Evolutionary conservation across 2,797 vertebrate genomes (phyloP).

Genomic region (Scolopax bukidnonensis): DNA sequence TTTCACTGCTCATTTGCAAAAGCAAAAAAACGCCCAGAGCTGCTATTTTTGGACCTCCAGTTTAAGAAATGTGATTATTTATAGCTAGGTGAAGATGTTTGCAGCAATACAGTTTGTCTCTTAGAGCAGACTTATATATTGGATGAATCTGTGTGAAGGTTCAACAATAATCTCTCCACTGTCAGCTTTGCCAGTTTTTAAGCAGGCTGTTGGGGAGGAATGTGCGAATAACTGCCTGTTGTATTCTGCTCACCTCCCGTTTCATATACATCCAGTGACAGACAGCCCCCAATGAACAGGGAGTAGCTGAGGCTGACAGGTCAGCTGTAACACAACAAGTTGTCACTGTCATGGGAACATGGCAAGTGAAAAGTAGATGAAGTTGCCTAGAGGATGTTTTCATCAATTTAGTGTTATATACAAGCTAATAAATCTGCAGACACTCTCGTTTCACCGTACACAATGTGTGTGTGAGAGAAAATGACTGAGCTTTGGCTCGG

Average conservation of each 20-base stretch:
- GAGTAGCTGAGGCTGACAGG: slow-evolving; percentile 69
- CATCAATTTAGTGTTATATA: slow-evolving; percentile 72
- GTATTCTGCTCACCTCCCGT: slow-evolving; percentile 45
- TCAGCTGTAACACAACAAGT: slow-evolving; percentile 72
- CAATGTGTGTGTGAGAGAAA: slow-evolving; percentile 37
- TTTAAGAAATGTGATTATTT: slow-evolving; percentile 35
- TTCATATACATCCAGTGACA: slow-evolving; percentile 53
- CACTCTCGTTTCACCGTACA: slow-evolving; percentile 7
- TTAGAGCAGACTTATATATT: neutral
- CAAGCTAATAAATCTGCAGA: slow-evolving; percentile 71
- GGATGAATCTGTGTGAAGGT: neutral
- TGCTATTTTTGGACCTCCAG: neutral
- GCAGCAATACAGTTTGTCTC: neutral
- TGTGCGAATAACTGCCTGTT: slow-evolving; percentile 18
- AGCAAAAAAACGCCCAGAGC: neutral
- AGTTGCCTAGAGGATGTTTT: slow-evolving; percentile 74
- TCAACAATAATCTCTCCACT: slow-evolving; percentile 22
- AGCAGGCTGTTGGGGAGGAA: neutral
- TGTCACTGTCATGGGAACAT: slow-evolving; percentile 72
- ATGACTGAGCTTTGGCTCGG: slow-evolving; percentile 41
- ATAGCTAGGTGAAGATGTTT: neutral
- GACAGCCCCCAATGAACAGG: slow-evolving; percentile 48
- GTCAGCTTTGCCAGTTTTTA: slow-evolving; percentile 35
- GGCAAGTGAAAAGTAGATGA: slow-evolving; percentile 71
- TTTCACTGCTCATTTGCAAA: slow-evolving; percentile 33